Conservation (phyloP, 1,140 invertebrate species). For the Lithobius niger region DNA sequence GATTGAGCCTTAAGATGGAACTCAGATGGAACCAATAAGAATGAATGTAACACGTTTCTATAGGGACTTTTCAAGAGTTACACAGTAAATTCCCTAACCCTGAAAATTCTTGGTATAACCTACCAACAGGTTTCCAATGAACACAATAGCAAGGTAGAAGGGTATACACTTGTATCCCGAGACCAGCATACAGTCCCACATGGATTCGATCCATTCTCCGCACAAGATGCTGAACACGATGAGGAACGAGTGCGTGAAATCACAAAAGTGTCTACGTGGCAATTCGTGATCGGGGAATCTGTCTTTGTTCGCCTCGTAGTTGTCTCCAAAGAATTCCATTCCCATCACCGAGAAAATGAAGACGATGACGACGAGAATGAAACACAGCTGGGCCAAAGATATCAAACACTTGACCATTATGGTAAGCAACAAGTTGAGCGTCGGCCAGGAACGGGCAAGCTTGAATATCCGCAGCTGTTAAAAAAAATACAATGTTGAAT, state of each 20-base stretch:
- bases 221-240: conserved; percentile 95
- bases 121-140: conserved; percentile 96
- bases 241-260: conserved; percentile 98
- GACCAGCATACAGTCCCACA: conserved; percentile 95
- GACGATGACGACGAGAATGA: conserved; percentile 95
- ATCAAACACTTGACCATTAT: conserved; percentile 97
- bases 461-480: conserved; percentile 95
- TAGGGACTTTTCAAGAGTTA: too few relatives aligned
- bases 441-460: conserved; percentile 97
- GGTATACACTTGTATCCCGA: conserved; percentile 85
- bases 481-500: too few relatives aligned
- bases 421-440: conserved; percentile 92
- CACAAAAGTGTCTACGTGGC: conserved; percentile 93
- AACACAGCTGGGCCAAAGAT: conserved; percentile 92
- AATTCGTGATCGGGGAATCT: conserved; percentile 34
- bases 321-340: conserved; percentile 93
- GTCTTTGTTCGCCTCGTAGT: conserved; percentile 56
- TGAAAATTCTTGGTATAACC: too few relatives aligned
- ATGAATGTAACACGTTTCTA: too few relatives aligned
- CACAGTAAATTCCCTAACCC: too few relatives aligned
- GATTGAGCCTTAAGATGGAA: too few relatives aligned
- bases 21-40: too few relatives aligned
- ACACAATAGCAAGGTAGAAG: conserved; percentile 92
- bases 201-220: conserved; percentile 97
- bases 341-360: conserved; percentile 99